These are phyloP conservation scores for Liasis olivaceus DNA, from an alignment of 2,797 vertebrate genomes.

Conservation along the genomic window DNA sequence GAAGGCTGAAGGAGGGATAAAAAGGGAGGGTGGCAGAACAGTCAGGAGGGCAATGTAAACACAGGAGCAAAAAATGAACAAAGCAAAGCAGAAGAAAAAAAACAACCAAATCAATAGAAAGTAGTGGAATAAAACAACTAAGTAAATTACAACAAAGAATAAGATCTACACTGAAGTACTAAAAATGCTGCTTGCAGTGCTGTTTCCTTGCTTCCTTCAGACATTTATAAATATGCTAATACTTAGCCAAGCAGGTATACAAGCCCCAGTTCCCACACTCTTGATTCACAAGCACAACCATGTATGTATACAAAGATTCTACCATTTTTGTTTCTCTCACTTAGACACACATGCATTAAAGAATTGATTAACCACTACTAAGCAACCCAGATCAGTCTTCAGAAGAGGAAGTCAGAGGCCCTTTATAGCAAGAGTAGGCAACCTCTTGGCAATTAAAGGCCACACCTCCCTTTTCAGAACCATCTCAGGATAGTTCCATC, in stretches of 20 bases:
- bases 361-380: not conserved
- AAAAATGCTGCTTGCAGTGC: not conserved
- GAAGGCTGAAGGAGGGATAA: not conserved
- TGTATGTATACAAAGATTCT: not conserved
- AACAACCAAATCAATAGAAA: not conserved
- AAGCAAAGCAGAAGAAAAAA: not conserved
- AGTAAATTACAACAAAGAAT: not conserved
- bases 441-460: not conserved
- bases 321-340: not conserved
- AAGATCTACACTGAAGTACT: too few relatives aligned
- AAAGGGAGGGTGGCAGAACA: not conserved
- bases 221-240: not conserved
- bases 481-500: not conserved
- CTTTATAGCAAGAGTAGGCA: not conserved
- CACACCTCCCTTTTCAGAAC: not conserved
- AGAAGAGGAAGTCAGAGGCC: not conserved
- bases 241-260: not conserved
- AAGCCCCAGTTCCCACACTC: not conserved
- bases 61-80: not conserved
- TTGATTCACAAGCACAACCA: not conserved
- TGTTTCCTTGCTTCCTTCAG: not conserved
- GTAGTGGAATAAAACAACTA: not conserved
- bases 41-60: not conserved
- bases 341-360: not conserved
- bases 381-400: not conserved